These are phyloP conservation scores for Ciconia nigra DNA, from an alignment of 2,797 vertebrate species.

Conservation along the genomic window DNA sequence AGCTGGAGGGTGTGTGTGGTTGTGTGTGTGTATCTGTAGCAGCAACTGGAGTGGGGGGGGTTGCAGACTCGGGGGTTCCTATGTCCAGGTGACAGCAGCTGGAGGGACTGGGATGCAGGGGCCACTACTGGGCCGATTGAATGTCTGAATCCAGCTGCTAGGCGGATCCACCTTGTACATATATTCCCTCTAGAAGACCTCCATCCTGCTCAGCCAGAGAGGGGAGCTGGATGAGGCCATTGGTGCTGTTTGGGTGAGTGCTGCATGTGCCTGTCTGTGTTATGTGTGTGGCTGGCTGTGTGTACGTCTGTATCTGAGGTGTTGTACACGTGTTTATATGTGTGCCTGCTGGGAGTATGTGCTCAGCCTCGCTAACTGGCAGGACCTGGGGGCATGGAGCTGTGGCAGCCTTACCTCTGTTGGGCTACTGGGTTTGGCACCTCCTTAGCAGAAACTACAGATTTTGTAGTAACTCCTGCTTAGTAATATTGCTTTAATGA, in stretches of 20 bases:
- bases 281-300: neutral
- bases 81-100: neutral
- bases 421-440: neutral
- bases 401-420: neutral
- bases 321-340: neutral
- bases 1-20: neutral
- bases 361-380: neutral
- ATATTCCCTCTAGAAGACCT: neutral
- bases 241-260: neutral
- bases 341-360: neutral
- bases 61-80: fast-evolving
- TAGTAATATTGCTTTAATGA: neutral
- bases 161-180: too few species aligned
- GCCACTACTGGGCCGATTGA: fast-evolving
- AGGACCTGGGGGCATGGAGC: neutral
- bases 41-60: neutral
- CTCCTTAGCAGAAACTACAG: neutral
- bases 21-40: neutral
- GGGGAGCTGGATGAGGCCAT: neutral
- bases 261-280: neutral
- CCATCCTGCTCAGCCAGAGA: neutral
- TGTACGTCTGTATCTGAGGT: neutral
- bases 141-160: neutral
- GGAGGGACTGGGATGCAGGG: neutral
- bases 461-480: neutral